Conservation (phyloP, 2,113 vertebrate species). For the Turnix velox region DNA sequence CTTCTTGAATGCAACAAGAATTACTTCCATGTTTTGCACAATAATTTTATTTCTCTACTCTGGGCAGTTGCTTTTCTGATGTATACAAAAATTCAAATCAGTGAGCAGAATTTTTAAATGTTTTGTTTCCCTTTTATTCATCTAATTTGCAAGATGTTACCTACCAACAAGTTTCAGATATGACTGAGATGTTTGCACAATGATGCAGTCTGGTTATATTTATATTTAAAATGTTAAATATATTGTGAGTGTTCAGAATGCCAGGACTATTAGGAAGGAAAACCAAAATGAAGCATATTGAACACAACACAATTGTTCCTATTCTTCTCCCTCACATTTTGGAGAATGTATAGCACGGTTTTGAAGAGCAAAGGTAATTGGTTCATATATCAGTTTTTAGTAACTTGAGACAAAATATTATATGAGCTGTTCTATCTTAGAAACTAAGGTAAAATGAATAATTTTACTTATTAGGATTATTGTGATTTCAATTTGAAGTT, state of each 20-base stretch:
- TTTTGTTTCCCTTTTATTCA: background rate
- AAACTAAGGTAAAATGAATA: background rate
- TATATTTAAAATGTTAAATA: background rate
- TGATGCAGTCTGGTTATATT: background rate
- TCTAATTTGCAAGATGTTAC: background rate
- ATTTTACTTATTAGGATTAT: background rate
- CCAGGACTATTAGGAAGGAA: background rate
- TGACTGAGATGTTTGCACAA: background rate
- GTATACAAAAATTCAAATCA: rapidly evolving
- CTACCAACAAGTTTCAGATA: background rate
- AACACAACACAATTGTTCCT: background rate
- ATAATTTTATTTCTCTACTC: background rate
- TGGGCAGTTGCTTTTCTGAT: background rate
- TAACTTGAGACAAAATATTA: background rate
- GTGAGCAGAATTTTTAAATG: background rate
- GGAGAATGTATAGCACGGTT: background rate
- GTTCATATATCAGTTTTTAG: background rate
- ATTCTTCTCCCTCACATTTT: background rate
- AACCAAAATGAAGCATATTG: background rate
- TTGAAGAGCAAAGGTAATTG: background rate
- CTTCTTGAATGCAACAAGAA: background rate
- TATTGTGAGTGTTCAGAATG: background rate
- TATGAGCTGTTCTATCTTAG: background rate
- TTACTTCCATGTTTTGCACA: background rate
- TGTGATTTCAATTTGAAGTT: background rate